A percentile compares a stretch with the other conserved stretches of the same genome.
Evolutionary conservation across 2,113 vertebrate genomes (phyloP).

Genomic region (Zosterops japonicus): DNA sequence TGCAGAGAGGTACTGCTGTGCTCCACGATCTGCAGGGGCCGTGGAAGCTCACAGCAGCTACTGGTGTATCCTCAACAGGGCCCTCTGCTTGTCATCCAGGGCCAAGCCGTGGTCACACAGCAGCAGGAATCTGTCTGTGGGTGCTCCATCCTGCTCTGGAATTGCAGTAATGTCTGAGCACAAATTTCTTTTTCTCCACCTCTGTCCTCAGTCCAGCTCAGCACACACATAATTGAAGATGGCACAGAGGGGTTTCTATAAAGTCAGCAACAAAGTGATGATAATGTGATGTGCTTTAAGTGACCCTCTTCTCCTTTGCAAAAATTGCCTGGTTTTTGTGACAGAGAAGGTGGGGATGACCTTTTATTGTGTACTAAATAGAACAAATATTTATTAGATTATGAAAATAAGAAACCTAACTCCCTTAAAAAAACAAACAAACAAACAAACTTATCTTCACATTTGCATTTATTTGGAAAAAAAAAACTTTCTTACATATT

Average conservation of each 20-base stretch:
- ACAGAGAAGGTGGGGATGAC: neutral
- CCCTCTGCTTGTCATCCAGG: neutral
- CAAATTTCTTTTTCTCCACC: neutral
- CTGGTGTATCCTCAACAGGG: neutral
- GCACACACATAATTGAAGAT: neutral
- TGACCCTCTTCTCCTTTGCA: neutral
- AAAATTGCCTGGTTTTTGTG: neutral
- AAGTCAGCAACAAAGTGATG: neutral
- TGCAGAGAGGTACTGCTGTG: neutral
- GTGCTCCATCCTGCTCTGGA: neutral
- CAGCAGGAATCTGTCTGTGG: neutral
- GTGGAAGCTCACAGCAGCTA: accelerated
- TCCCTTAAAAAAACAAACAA: neutral
- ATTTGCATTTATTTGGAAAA: neutral
- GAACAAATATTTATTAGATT: neutral
- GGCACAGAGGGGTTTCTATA: neutral
- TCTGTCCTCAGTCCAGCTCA: neutral
- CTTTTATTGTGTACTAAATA: neutral
- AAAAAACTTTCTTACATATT: neutral
- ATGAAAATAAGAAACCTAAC: neutral
- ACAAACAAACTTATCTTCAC: neutral
- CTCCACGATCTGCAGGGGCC: neutral
- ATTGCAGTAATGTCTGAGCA: neutral
- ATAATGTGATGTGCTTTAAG: neutral
- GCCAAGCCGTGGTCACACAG: accelerated